Percentiles rank a stretch among this genome's conserved stretches.
Conservation (phyloP, 2,797 vertebrate species). For the Antrozous pallidus region DNA sequence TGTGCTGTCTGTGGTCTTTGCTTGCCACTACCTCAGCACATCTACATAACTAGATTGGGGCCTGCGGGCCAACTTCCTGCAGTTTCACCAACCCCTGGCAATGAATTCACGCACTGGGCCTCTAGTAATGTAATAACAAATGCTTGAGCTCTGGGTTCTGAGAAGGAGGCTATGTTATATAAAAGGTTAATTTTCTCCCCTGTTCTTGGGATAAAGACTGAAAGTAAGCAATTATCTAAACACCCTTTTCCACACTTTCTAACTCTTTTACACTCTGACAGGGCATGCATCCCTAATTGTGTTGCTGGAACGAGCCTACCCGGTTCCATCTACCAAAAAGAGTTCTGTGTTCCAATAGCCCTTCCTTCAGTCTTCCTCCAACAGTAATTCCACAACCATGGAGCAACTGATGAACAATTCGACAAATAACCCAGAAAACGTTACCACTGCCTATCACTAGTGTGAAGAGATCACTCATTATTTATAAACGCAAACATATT, state of each 20-base stretch:
- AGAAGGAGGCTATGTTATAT: not conserved
- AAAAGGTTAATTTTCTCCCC: not conserved
- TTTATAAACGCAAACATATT: slow-evolving; percentile 33
- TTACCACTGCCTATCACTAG: not conserved
- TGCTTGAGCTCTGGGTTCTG: not conserved
- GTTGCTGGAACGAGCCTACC: not conserved
- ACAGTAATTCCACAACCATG: not conserved
- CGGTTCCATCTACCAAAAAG: not conserved
- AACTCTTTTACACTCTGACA: not conserved
- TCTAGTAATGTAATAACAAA: not conserved
- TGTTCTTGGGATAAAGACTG: not conserved
- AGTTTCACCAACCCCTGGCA: no score
- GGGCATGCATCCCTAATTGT: not conserved
- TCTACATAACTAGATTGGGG: no score
- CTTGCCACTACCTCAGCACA: no score
- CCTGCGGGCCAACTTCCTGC: no score
- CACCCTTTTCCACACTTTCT: not conserved
- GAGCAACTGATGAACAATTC: not conserved
- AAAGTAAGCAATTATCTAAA: slow-evolving; percentile 15
- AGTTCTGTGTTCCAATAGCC: not conserved
- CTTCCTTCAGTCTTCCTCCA: not conserved
- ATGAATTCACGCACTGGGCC: no score
- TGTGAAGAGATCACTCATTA: not conserved
- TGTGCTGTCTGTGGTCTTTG: no score
- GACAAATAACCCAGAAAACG: not conserved